Evolutionary conservation across 2,797 vertebrate genomes (phyloP).

Genomic region (Leptoclinus maculatus): DNA sequence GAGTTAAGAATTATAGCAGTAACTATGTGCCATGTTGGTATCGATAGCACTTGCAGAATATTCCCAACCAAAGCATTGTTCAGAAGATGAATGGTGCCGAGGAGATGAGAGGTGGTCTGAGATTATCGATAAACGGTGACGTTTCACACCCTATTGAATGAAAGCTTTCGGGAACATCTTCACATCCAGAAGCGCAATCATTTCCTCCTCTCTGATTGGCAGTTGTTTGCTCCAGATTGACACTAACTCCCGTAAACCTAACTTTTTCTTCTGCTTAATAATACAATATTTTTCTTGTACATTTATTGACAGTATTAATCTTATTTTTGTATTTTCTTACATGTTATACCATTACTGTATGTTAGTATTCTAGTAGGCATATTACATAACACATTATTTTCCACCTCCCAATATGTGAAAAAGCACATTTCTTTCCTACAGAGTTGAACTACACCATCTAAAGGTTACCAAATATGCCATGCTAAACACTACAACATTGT

Average conservation of each 20-base stretch:
- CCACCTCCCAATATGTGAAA: slow-evolving; percentile 88
- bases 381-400: slow-evolving; percentile 87
- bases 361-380: slow-evolving; percentile 92
- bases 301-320: slow-evolving; percentile 99
- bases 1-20: slow-evolving; percentile 86
- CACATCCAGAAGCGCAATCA: slow-evolving; percentile 81
- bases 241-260: slow-evolving; percentile 86
- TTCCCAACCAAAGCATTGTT: slow-evolving; percentile 96
- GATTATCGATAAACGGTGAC: slow-evolving; percentile 67
- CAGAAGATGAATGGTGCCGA: slow-evolving; percentile 90
- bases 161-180: slow-evolving; percentile 87
- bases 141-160: slow-evolving; percentile 84
- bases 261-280: slow-evolving; percentile 81
- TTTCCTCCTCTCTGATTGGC: slow-evolving; percentile 86
- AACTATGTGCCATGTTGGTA: slow-evolving; percentile 94
- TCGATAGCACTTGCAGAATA: slow-evolving; percentile 90
- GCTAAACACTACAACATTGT: slow-evolving; percentile 90
- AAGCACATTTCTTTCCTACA: slow-evolving; percentile 93
- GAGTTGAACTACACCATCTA: slow-evolving; percentile 89
- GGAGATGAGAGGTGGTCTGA: slow-evolving; percentile 79
- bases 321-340: slow-evolving; percentile 99
- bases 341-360: slow-evolving; percentile 98
- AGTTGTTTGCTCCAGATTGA: slow-evolving; percentile 81
- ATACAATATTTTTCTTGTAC: slow-evolving; percentile 98
- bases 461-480: slow-evolving; percentile 95